Evolutionary conservation across 2,113 vertebrate species (phyloP).

Genomic region (Engraulis encrasicolus): DNA sequence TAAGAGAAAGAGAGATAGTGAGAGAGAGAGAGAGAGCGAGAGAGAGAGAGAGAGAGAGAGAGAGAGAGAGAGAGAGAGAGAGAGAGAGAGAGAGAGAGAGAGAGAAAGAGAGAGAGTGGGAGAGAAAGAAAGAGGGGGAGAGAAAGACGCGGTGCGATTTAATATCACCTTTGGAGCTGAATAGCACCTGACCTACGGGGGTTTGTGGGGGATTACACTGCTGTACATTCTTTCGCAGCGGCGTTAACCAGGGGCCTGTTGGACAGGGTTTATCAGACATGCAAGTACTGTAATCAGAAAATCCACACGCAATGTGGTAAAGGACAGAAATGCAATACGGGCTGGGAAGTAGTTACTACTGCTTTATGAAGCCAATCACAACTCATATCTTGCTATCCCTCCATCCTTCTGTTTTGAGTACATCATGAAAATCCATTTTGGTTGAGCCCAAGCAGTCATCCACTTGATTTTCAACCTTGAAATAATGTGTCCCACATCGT

Average conservation of each 20-base stretch:
- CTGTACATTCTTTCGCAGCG: not conserved
- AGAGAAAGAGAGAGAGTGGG: not conserved
- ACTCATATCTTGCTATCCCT: not conserved
- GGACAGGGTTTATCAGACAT: not conserved
- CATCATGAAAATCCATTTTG: no score
- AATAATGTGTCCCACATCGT: no score
- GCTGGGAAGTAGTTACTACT: not conserved
- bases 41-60: not conserved
- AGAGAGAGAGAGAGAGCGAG: not conserved
- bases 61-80: not conserved
- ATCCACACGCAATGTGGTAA: not conserved
- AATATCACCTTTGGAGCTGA: not conserved
- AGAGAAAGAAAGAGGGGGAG: not conserved
- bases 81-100: not conserved
- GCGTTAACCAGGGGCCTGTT: not conserved
- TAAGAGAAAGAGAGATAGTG: no score
- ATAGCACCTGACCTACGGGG: not conserved
- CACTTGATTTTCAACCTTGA: no score
- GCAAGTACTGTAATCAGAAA: not conserved
- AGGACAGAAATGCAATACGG: not conserved
- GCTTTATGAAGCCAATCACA: not conserved
- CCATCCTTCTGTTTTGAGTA: not conserved
- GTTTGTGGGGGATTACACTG: constrained; percentile 9
- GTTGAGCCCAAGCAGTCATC: no score
- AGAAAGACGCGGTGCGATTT: not conserved